Evolutionary conservation across 2,888 invertebrate genomes (phyloP).

Genomic region (Noctua fimbriata): DNA sequence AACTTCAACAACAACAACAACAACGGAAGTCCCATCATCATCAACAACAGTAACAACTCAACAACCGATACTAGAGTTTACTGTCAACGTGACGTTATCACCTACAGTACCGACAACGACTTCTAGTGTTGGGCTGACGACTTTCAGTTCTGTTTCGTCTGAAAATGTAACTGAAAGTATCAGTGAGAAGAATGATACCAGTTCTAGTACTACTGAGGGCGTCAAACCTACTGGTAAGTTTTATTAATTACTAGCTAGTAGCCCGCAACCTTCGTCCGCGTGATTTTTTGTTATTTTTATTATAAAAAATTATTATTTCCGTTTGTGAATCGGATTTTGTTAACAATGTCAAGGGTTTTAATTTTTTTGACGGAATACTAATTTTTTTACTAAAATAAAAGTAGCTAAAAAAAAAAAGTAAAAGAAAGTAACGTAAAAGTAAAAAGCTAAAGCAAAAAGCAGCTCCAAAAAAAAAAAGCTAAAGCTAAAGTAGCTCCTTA

Average conservation of each 20-base stretch:
- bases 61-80: conserved; percentile 78
- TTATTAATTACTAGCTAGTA: not conserved
- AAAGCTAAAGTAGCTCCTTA: no score
- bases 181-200: conserved; percentile 67
- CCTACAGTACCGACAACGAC: conserved; percentile 80
- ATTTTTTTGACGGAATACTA: no score
- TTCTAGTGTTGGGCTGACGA: conserved; percentile 72
- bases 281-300: no score
- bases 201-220: conserved; percentile 59
- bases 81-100: conserved; percentile 82
- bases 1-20: conserved; percentile 80
- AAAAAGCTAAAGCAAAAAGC: no score
- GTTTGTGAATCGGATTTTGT: no score
- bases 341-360: no score
- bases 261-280: not conserved
- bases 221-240: conserved; percentile 54
- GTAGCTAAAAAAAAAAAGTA: no score
- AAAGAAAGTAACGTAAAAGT: no score
- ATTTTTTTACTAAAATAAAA: no score
- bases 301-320: no score
- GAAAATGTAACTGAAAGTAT: conserved; percentile 68
- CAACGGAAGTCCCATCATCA: conserved; percentile 55
- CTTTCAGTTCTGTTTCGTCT: conserved; percentile 71
- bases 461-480: no score
- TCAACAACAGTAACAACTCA: conserved; percentile 74